phyloP scores from a whole-genome alignment of 2,888 invertebrate species.

The Julus scanicus region DNA sequence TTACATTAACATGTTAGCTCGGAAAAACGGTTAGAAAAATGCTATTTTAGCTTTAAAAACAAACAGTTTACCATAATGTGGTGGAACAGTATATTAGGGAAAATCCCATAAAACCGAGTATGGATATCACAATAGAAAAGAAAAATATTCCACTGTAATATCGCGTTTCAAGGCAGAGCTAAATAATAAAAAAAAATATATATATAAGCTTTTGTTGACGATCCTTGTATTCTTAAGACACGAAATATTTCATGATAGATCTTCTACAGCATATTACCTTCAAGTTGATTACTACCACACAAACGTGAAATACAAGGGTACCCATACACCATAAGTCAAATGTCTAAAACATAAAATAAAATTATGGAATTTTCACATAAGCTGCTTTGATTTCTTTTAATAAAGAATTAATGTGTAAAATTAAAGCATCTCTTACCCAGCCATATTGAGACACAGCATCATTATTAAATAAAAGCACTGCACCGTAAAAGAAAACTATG shows the following conservation, averaged over 20 bases:
- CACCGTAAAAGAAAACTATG: constrained; percentile 72
- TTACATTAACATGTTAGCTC: not conserved
- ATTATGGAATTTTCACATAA: not conserved
- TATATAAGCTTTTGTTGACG: not conserved
- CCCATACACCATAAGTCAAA: constrained; percentile 69
- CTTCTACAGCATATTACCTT: constrained; percentile 66
- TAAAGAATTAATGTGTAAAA: not conserved
- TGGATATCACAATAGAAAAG: constrained; percentile 70
- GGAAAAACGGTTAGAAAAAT: not conserved
- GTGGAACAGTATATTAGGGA: constrained; percentile 67
- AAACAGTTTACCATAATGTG: constrained; percentile 40
- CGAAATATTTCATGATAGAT: not conserved
- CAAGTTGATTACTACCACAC: constrained; percentile 72
- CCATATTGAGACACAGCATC: constrained; percentile 12
- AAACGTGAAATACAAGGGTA: constrained; percentile 71
- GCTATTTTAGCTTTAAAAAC: not conserved
- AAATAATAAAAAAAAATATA: constrained; percentile 45
- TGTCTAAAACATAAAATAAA: constrained; percentile 50
- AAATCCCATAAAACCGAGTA: constrained; percentile 71
- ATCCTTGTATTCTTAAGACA: no score
- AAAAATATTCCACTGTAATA: constrained; percentile 72
- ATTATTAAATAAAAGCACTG: constrained; percentile 62
- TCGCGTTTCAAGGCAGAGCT: constrained; percentile 73
- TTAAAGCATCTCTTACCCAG: constrained; percentile 13
- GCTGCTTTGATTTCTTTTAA: not conserved